A percentile compares a stretch with the other conserved stretches of the same genome.
phyloP scores from a whole-genome alignment of 2,113 vertebrate species.

The Chlorocebus sabaeus region DNA sequence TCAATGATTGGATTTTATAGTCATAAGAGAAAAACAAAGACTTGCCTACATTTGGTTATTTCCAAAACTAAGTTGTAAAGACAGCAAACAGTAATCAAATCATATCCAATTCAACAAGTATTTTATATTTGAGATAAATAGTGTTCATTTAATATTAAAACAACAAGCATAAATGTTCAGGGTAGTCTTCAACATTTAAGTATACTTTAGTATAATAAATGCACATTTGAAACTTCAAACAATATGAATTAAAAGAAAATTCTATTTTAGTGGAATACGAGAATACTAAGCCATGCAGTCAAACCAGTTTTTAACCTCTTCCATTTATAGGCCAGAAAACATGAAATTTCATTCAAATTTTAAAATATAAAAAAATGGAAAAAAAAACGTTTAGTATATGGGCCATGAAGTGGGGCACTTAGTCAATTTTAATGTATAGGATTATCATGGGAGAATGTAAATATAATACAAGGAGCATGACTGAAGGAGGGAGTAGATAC shows the following conservation, averaged over 20 bases:
- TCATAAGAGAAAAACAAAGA: not conserved
- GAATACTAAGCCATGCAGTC: not conserved
- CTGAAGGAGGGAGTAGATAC: not conserved
- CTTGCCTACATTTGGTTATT: conserved; percentile 14
- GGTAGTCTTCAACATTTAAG: not conserved
- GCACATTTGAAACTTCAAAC: conserved; percentile 11
- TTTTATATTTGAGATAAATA: not conserved
- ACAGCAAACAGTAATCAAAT: not conserved
- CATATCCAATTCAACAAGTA: not conserved
- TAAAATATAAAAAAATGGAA: too few species aligned
- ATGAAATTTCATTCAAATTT: not conserved
- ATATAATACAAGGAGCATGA: not conserved
- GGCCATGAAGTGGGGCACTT: too few species aligned
- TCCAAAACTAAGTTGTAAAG: conserved; percentile 1
- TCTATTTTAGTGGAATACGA: not conserved
- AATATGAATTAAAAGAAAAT: conserved; percentile 38
- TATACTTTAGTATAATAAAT: not conserved
- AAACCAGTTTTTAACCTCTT: conserved; percentile 15
- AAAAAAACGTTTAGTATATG: too few species aligned
- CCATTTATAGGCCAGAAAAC: not conserved
- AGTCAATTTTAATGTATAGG: not conserved
- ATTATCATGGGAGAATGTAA: not conserved
- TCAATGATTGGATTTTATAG: not conserved
- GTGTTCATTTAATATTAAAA: not conserved
- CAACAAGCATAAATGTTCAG: not conserved